phyloP scores from a whole-genome alignment of 2,113 vertebrate genomes.

The Hippotragus niger region DNA sequence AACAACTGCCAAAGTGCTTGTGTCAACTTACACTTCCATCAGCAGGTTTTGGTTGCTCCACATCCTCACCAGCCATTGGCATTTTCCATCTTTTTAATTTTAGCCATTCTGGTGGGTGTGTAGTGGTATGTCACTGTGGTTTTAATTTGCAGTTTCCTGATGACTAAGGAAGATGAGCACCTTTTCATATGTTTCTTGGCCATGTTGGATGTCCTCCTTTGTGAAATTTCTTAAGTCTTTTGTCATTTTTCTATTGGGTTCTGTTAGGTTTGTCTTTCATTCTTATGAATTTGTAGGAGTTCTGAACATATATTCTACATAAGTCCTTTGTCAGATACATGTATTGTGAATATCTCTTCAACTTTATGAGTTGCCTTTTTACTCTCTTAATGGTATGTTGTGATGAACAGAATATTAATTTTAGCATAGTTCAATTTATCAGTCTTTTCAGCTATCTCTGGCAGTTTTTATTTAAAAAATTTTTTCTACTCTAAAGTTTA shows the following conservation, averaged over 20 bases:
- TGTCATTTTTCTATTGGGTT: background rate
- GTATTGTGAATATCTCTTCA: background rate
- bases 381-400: background rate
- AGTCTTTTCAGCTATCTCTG: background rate
- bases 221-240: background rate
- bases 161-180: slow-evolving; percentile 17
- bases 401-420: background rate
- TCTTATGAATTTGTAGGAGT: background rate
- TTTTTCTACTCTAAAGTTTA: background rate
- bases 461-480: background rate
- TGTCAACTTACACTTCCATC: background rate
- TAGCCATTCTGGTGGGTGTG: slow-evolving; percentile 3
- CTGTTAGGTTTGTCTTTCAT: background rate
- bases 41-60: background rate
- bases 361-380: slow-evolving; percentile 8
- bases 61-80: background rate
- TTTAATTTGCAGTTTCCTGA: slow-evolving; percentile 19
- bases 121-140: background rate
- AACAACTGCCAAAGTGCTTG: background rate
- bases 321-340: background rate
- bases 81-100: slow-evolving; percentile 33
- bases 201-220: background rate
- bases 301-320: background rate
- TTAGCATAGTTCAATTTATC: background rate
- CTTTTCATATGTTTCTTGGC: background rate